Percentiles rank a stretch among this genome's conserved stretches.
Evolutionary conservation across 2,113 vertebrate species (phyloP).

Genomic region (Hyperopisus bebe): DNA sequence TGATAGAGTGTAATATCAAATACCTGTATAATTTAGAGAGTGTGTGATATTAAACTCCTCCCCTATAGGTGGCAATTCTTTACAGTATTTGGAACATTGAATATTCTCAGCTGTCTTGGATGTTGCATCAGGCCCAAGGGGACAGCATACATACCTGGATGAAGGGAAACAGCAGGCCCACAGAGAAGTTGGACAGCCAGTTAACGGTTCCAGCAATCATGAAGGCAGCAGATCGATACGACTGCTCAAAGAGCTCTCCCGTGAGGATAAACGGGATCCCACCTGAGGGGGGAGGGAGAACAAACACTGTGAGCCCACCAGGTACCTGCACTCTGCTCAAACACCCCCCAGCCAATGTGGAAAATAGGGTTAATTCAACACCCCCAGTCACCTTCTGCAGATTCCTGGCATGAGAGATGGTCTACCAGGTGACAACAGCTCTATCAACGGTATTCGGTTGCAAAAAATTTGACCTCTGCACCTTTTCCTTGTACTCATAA

Average conservation of each 20-base stretch:
- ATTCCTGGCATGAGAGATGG: neutral
- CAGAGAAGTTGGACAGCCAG: slow-evolving; percentile 83
- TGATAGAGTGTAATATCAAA: neutral
- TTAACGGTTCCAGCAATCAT: slow-evolving; percentile 79
- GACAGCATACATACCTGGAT: slow-evolving; percentile 58
- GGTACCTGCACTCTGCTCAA: neutral
- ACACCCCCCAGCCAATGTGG: neutral
- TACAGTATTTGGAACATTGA: neutral
- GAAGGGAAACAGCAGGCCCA: slow-evolving; percentile 88
- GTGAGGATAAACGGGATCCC: slow-evolving; percentile 91
- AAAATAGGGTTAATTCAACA: neutral
- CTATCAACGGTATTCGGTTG: neutral
- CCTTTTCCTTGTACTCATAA: neutral
- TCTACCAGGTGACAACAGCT: neutral
- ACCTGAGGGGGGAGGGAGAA: slow-evolving; percentile 53
- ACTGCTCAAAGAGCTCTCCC: slow-evolving; percentile 82
- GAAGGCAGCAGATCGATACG: slow-evolving; percentile 78
- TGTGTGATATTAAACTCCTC: neutral
- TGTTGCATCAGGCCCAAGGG: neutral
- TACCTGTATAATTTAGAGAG: neutral
- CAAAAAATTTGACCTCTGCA: neutral
- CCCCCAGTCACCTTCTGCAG: neutral
- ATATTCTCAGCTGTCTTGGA: neutral
- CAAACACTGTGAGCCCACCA: neutral
- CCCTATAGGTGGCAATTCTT: neutral